These are phyloP conservation scores for Gadopsis bispinosus DNA, from an alignment of 2,797 vertebrate species.

Conservation along the genomic window DNA sequence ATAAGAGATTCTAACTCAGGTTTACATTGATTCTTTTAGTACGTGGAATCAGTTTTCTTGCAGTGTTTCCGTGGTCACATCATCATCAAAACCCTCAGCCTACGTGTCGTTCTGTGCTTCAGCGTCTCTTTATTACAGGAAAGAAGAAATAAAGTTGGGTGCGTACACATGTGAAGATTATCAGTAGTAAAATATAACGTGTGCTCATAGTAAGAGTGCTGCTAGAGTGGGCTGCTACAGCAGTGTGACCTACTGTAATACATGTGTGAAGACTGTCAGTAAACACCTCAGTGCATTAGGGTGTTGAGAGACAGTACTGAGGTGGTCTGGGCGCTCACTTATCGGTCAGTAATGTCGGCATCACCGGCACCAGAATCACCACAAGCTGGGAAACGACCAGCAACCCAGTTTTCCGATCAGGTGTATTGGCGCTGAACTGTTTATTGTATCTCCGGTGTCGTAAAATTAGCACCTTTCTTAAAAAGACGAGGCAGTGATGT, in stretches of 20 bases:
- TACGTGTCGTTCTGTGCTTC: not conserved
- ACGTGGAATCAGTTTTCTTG: not conserved
- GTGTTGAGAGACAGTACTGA: conserved; percentile 65
- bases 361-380: conserved; percentile 31
- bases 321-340: conserved; percentile 36
- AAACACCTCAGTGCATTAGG: conserved; percentile 70
- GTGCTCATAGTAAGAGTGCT: conserved; percentile 48
- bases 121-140: not conserved
- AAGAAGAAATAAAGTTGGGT: conserved; percentile 9
- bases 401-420: conserved; percentile 18
- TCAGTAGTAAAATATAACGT: conserved; percentile 52
- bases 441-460: conserved; percentile 75
- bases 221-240: conserved; percentile 32
- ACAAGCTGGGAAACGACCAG: conserved; percentile 29
- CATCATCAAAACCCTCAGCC: not conserved
- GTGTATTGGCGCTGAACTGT: conserved; percentile 56
- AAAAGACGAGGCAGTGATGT: conserved; percentile 71
- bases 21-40: too few relatives aligned
- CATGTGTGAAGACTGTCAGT: conserved; percentile 74
- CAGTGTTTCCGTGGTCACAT: not conserved
- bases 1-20: not conserved
- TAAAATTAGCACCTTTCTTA: conserved; percentile 86
- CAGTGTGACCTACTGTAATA: conserved; percentile 59
- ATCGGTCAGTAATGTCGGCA: conserved; percentile 43
- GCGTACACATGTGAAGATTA: conserved; percentile 42